A percentile compares a stretch with the other conserved stretches of the same genome.
phyloP scores from a whole-genome alignment of 2,797 vertebrate species.

The Manis crassicaudata region DNA sequence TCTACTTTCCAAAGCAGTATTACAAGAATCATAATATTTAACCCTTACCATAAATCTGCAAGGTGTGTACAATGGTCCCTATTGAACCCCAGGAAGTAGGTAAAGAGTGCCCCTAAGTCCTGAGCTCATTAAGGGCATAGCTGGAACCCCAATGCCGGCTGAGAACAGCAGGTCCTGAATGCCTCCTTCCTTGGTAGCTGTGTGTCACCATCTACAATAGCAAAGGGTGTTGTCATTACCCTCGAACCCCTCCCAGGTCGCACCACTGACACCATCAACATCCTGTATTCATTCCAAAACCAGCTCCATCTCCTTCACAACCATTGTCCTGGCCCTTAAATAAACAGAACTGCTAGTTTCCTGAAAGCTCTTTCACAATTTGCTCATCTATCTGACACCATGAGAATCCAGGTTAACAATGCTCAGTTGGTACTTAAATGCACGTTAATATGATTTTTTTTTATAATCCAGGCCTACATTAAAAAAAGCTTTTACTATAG shows the following conservation, averaged over 20 bases:
- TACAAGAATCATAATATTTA: not conserved
- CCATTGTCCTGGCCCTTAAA: not conserved
- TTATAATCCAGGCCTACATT: not conserved
- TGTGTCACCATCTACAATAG: not conserved
- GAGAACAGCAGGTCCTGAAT: not conserved
- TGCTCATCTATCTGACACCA: not conserved
- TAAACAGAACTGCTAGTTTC: not conserved
- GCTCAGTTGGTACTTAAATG: not conserved
- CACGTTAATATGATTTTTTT: not conserved
- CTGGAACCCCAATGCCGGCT: not conserved
- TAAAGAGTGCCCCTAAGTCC: not conserved
- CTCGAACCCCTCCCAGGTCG: not conserved
- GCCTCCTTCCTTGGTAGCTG: not conserved
- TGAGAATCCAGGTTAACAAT: not conserved
- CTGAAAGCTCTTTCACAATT: not conserved
- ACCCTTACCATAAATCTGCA: not conserved
- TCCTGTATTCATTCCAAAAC: not conserved
- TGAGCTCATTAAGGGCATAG: not conserved
- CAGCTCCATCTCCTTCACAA: not conserved
- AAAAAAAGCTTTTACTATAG: not conserved
- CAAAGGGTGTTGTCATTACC: not conserved
- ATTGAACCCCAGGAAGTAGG: not conserved
- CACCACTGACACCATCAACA: not conserved
- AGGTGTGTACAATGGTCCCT: not conserved
- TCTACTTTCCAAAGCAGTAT: not conserved